These are phyloP conservation scores for Drosophila truncata DNA, from an alignment of 1,140 invertebrate genomes.

Conservation along the genomic window DNA sequence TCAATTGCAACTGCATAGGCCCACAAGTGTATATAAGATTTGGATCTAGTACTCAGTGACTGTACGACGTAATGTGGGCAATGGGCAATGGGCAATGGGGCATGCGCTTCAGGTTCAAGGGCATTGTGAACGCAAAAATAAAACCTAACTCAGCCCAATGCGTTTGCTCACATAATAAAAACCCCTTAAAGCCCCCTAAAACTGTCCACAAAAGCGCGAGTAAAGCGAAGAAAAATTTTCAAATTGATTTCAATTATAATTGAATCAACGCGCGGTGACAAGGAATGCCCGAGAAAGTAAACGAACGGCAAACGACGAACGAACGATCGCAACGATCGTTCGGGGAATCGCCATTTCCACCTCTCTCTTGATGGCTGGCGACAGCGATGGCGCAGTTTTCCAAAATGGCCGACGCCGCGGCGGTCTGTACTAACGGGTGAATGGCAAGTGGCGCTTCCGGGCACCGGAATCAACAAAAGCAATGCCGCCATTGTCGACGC, in stretches of 20 bases:
- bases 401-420: slow-evolving; percentile 66
- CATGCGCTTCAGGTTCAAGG: slow-evolving; percentile 79
- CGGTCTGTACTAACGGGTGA: slow-evolving; percentile 36
- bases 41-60: slow-evolving; percentile 10
- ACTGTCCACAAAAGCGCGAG: slow-evolving; percentile 31
- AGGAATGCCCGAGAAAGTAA: slow-evolving; percentile 56
- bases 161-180: slow-evolving; percentile 56
- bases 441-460: slow-evolving; percentile 50
- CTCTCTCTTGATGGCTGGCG: slow-evolving; percentile 1
- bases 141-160: slow-evolving; percentile 30
- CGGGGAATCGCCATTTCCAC: slow-evolving; percentile 28
- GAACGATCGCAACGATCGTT: slow-evolving; percentile 14
- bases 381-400: slow-evolving; percentile 47
- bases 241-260: slow-evolving; percentile 85
- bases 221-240: slow-evolving; percentile 47
- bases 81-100: slow-evolving; percentile 24
- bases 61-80: slow-evolving; percentile 27
- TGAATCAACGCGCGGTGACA: slow-evolving; percentile 71
- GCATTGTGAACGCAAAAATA: slow-evolving; percentile 67
- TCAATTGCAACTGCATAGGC: slow-evolving; percentile 55
- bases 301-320: slow-evolving; percentile 50
- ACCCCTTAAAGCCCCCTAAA: slow-evolving; percentile 4
- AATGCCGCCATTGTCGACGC: neutral
- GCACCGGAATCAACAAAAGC: slow-evolving; percentile 31
- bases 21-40: slow-evolving; percentile 15